Conservation (phyloP, 2,888 invertebrate species). For the Conistra vaccinii region DNA sequence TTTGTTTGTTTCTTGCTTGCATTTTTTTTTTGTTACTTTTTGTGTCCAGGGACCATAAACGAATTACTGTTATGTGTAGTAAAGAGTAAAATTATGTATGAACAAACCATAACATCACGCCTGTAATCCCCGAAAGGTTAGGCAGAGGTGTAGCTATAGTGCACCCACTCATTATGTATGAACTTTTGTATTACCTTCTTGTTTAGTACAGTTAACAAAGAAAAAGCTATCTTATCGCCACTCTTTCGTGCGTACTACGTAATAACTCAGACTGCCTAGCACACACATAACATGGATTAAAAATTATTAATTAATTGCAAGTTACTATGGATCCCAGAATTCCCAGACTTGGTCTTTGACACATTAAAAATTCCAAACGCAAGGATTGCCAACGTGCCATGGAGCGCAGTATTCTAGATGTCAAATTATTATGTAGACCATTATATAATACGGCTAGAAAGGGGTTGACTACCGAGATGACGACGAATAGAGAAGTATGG, state of each 20-base stretch:
- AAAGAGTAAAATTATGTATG: not conserved
- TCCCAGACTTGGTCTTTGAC: not conserved
- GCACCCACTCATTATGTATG: not conserved
- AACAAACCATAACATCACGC: not conserved
- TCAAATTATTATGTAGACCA: not conserved
- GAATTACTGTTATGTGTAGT: not conserved
- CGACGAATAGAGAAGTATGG: not conserved
- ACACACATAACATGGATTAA: not conserved
- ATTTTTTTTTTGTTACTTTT: not conserved
- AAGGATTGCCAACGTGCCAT: not conserved
- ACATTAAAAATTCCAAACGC: not conserved
- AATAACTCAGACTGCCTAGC: not conserved
- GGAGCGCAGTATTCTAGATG: not conserved
- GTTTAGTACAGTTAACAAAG: no score
- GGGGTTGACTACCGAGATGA: not conserved
- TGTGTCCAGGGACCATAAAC: not conserved
- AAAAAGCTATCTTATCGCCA: not conserved
- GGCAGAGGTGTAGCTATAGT: not conserved
- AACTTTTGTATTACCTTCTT: no score
- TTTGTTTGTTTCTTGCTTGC: slow-evolving; percentile 38
- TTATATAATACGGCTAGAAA: not conserved
- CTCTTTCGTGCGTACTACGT: not conserved
- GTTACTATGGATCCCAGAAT: not conserved
- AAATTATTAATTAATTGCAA: not conserved
- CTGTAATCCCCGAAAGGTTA: not conserved